Conservation (phyloP, 2,888 invertebrate species). For the Maniola hyperantus region DNA sequence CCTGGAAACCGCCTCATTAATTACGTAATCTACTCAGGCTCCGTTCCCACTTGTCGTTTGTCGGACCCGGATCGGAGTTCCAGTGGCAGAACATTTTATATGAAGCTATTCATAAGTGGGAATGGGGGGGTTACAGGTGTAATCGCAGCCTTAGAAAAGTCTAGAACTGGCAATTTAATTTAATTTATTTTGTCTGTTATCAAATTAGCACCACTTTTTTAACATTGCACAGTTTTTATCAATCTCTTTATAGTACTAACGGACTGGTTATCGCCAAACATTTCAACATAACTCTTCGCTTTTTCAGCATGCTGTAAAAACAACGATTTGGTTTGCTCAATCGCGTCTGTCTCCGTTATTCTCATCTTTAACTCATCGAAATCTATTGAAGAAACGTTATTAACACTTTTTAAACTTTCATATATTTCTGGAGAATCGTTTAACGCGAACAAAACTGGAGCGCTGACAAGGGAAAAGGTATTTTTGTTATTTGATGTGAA, state of each 20-base stretch:
- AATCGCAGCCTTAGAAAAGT: too few relatives aligned
- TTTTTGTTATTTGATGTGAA: conserved; percentile 81
- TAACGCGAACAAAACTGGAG: conserved; percentile 92
- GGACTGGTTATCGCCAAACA: conserved; percentile 67
- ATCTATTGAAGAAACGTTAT: conserved; percentile 83
- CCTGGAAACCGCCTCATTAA: too few relatives aligned
- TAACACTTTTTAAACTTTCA: conserved; percentile 76
- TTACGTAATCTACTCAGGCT: too few relatives aligned
- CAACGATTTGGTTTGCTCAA: conserved; percentile 62
- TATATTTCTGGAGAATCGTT: conserved; percentile 88
- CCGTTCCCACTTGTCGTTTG: too few relatives aligned
- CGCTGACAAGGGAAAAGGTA: conserved; percentile 87
- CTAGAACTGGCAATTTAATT: too few relatives aligned
- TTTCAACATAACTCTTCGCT: conserved; percentile 58
- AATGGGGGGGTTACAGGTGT: too few relatives aligned
- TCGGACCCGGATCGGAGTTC: too few relatives aligned
- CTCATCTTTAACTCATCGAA: conserved; percentile 76
- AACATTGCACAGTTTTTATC: conserved; percentile 59
- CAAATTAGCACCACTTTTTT: background rate
- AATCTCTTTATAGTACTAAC: conserved; percentile 66
- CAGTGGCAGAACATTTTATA: too few relatives aligned
- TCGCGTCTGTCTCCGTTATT: conserved; percentile 64
- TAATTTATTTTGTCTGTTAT: background rate
- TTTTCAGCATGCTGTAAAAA: conserved; percentile 61
- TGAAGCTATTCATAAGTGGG: too few relatives aligned